Conservation (phyloP, 2,797 vertebrate species). For the Bradypodion pumilum region DNA sequence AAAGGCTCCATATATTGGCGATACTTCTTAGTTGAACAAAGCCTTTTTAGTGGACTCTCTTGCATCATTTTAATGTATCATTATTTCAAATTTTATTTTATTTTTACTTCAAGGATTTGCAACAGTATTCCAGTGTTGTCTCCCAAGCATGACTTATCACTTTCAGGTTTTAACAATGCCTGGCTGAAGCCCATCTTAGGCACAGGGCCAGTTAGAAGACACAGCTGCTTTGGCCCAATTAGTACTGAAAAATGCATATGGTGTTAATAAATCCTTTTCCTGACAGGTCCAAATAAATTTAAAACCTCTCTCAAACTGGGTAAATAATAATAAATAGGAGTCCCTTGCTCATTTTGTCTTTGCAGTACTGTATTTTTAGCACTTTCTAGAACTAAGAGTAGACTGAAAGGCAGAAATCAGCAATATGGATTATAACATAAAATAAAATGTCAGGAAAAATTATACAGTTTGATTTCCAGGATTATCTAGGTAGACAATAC, state of each 20-base stretch:
- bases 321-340: background rate
- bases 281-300: background rate
- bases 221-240: background rate
- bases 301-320: background rate
- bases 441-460: background rate
- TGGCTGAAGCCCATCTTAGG: background rate
- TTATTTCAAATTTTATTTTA: background rate
- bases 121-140: background rate
- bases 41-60: background rate
- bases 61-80: background rate
- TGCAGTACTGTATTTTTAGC: too few relatives aligned
- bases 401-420: background rate
- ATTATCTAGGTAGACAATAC: too few relatives aligned
- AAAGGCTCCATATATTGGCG: background rate
- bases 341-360: background rate
- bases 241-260: background rate
- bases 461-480: too few relatives aligned
- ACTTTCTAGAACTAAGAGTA: background rate
- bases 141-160: background rate
- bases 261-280: constrained; percentile 8
- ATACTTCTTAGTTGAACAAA: background rate
- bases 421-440: background rate
- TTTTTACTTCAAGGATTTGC: background rate
- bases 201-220: background rate
- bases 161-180: constrained; percentile 8